phyloP scores from a whole-genome alignment of 2,113 vertebrate species.

The Neotoma lepida region DNA sequence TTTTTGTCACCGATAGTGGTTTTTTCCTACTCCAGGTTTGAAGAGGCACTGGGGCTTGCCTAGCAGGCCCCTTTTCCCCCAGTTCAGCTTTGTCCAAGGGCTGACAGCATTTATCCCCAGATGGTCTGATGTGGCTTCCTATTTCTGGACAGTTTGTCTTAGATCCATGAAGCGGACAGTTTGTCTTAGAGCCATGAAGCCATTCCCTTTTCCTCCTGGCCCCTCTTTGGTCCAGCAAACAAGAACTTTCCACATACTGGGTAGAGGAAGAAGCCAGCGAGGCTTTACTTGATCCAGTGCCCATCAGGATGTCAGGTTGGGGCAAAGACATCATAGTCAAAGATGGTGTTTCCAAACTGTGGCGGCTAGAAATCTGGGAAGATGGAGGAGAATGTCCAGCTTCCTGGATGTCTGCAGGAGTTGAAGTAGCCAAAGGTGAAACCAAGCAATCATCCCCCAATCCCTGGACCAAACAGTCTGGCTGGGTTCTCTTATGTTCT shows the following conservation, averaged over 20 bases:
- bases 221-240: slow-evolving; percentile 17
- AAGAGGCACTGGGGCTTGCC: neutral
- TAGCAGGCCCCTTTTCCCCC: slow-evolving; percentile 21
- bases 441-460: neutral
- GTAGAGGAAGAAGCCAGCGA: slow-evolving; percentile 39
- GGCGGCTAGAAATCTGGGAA: slow-evolving; percentile 18
- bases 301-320: neutral
- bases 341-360: slow-evolving; percentile 5
- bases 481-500: slow-evolving; percentile 46
- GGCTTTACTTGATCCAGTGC: neutral
- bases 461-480: slow-evolving; percentile 13
- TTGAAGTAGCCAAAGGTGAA: slow-evolving; percentile 62
- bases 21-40: slow-evolving; percentile 39
- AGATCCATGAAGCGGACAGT: slow-evolving; percentile 24
- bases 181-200: slow-evolving; percentile 50
- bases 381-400: slow-evolving; percentile 22
- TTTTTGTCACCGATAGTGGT: slow-evolving; percentile 27
- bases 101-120: slow-evolving; percentile 9
- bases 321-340: slow-evolving; percentile 27
- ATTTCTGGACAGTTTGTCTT: slow-evolving; percentile 38
- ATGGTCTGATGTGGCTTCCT: neutral
- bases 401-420: slow-evolving; percentile 62
- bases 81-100: slow-evolving; percentile 16
- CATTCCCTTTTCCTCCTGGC: neutral
- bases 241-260: neutral